Evolutionary conservation across 2,797 vertebrate genomes (phyloP).

Genomic region (Chanos chanos): DNA sequence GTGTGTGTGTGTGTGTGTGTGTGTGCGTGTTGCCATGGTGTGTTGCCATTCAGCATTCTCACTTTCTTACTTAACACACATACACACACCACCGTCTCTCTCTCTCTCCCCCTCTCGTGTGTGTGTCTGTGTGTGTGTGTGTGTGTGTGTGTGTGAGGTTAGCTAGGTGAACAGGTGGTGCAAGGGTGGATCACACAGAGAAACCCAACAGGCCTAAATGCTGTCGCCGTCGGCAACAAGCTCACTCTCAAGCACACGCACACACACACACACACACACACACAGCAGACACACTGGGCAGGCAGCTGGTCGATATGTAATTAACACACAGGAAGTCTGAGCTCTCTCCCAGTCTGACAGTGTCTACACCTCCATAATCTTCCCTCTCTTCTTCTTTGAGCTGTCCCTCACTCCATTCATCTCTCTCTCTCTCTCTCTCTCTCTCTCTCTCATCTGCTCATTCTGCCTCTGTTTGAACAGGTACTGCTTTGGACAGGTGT

Average conservation of each 20-base stretch:
- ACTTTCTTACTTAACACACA: background rate
- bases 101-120: background rate
- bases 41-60: background rate
- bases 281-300: slow-evolving; percentile 50
- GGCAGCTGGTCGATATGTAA: slow-evolving; percentile 66
- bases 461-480: slow-evolving; percentile 30
- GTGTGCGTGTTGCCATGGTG: background rate
- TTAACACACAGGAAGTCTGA: slow-evolving; percentile 59
- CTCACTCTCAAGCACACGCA: slow-evolving; percentile 44
- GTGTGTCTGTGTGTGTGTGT: background rate
- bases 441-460: slow-evolving; percentile 26
- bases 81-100: background rate
- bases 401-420: slow-evolving; percentile 5
- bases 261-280: slow-evolving; percentile 44
- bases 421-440: slow-evolving; percentile 16
- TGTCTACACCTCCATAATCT: slow-evolving; percentile 39
- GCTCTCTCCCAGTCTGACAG: slow-evolving; percentile 37
- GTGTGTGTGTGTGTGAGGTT: slow-evolving; percentile 50
- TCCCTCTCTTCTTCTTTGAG: slow-evolving; percentile 24
- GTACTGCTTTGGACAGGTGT: background rate
- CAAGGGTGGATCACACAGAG: too few relatives aligned
- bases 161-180: slow-evolving; percentile 66
- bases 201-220: slow-evolving; percentile 38
- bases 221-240: slow-evolving; percentile 28
- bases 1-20: background rate